These are phyloP conservation scores for Tetragonisca angustula DNA, from an alignment of 2,888 invertebrate species.

Conservation along the genomic window DNA sequence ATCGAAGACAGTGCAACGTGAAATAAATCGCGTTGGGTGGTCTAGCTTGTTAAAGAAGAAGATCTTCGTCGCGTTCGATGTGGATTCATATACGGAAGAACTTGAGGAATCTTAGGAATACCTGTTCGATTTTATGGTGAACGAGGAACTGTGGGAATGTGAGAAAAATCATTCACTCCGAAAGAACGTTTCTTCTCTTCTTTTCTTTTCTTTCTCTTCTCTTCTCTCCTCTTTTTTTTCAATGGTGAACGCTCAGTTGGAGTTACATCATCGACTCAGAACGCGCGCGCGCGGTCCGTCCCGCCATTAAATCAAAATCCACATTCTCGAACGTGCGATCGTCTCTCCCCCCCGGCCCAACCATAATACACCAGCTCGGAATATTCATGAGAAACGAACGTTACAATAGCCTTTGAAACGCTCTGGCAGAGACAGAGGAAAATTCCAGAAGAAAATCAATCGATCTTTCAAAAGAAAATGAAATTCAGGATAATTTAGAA, in stretches of 20 bases:
- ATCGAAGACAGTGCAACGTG: not conserved
- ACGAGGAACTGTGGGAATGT: conserved; percentile 14
- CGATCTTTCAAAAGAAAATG: not conserved
- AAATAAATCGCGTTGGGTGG: conserved; percentile 18
- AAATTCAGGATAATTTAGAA: not conserved
- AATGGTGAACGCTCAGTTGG: not conserved
- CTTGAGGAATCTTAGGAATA: not conserved
- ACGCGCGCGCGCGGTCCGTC: not conserved
- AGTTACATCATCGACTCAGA: conserved; percentile 12
- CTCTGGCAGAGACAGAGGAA: not conserved
- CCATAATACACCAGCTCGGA: conserved; percentile 7
- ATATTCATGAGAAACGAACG: conserved; percentile 28
- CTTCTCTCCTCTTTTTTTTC: not conserved
- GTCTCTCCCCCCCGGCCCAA: not conserved
- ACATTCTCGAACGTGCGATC: conserved; percentile 15
- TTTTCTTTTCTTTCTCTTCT: not conserved
- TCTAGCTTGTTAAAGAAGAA: not conserved
- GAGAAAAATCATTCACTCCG: conserved; percentile 4
- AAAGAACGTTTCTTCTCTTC: not conserved
- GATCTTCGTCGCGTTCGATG: not conserved
- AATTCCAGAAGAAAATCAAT: not conserved
- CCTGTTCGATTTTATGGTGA: conserved; percentile 12
- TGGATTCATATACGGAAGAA: not conserved
- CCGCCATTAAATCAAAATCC: conserved; percentile 47
- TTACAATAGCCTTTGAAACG: not conserved